A percentile compares a stretch with the other conserved stretches of the same genome.
These are phyloP conservation scores for Harpalus rufipes DNA, from an alignment of 2,888 invertebrate genomes.

Conservation along the genomic window DNA sequence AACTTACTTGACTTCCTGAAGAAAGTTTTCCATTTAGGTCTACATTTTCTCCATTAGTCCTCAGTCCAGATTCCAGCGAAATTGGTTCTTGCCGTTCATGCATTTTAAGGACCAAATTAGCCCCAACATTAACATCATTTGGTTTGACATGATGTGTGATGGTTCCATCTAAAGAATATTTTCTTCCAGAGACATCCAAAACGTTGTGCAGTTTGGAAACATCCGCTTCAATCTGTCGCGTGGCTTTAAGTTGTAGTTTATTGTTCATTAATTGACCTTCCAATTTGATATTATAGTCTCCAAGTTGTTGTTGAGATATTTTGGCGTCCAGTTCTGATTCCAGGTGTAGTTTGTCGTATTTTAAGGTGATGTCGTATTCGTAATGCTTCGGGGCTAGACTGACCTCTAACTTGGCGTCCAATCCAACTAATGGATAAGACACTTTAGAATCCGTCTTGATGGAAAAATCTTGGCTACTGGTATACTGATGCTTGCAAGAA, in stretches of 20 bases:
- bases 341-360: constrained; percentile 81
- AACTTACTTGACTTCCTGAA: too few relatives aligned
- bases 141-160: constrained; percentile 80
- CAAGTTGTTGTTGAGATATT: constrained; percentile 75
- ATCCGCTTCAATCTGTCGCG: constrained; percentile 80
- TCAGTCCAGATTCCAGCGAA: constrained; percentile 78
- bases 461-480: constrained; percentile 76
- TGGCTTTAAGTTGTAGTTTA: constrained; percentile 79
- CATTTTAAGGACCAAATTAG: constrained; percentile 80
- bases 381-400: constrained; percentile 78
- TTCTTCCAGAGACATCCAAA: constrained; percentile 81
- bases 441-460: constrained; percentile 80
- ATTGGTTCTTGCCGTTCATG: constrained; percentile 80
- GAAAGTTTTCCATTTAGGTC: too few relatives aligned
- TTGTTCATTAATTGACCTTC: constrained; percentile 79
- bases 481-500: constrained; percentile 76
- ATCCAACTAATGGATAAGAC: constrained; percentile 79
- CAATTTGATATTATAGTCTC: constrained; percentile 81
- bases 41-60: constrained; percentile 74
- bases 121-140: constrained; percentile 80
- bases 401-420: constrained; percentile 79
- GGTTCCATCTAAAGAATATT: constrained; percentile 82
- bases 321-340: constrained; percentile 78
- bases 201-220: constrained; percentile 83
- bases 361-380: constrained; percentile 80